Evolutionary conservation across 2,888 invertebrate species (phyloP).

Genomic region (Phortica okadai): DNA sequence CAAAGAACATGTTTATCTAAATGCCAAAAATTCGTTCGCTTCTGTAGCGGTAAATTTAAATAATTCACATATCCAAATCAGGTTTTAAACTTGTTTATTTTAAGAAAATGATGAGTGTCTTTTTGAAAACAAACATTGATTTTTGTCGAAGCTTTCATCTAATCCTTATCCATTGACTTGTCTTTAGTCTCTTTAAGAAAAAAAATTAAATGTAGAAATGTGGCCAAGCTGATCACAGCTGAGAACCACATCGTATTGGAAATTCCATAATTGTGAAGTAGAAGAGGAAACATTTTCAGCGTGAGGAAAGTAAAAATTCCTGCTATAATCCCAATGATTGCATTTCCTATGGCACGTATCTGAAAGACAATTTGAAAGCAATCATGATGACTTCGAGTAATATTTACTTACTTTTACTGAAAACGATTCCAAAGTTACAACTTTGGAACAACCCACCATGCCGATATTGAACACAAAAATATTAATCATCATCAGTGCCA

Average conservation of each 20-base stretch:
- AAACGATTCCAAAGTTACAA: slow-evolving; percentile 70
- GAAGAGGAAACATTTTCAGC: slow-evolving; percentile 69
- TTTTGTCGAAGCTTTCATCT: too few relatives aligned
- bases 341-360: slow-evolving; percentile 69
- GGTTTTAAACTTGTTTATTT: too few relatives aligned
- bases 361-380: slow-evolving; percentile 42
- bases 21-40: too few relatives aligned
- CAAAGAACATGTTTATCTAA: too few relatives aligned
- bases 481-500: slow-evolving; percentile 66
- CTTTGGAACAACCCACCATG: slow-evolving; percentile 68
- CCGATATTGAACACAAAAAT: slow-evolving; percentile 72
- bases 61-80: too few relatives aligned
- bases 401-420: slow-evolving; percentile 66
- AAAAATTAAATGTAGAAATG: slow-evolving; percentile 64
- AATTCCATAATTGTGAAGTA: slow-evolving; percentile 62
- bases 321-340: slow-evolving; percentile 34
- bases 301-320: slow-evolving; percentile 58
- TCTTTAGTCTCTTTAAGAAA: slow-evolving; percentile 73
- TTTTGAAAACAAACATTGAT: too few relatives aligned
- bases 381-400: slow-evolving; percentile 57
- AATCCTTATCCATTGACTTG: slow-evolving; percentile 67
- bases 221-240: slow-evolving; percentile 57
- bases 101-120: too few relatives aligned
- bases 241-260: slow-evolving; percentile 72
- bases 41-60: too few relatives aligned